phyloP scores from a whole-genome alignment of 2,797 vertebrate genomes.

The Labeo calbasu region DNA sequence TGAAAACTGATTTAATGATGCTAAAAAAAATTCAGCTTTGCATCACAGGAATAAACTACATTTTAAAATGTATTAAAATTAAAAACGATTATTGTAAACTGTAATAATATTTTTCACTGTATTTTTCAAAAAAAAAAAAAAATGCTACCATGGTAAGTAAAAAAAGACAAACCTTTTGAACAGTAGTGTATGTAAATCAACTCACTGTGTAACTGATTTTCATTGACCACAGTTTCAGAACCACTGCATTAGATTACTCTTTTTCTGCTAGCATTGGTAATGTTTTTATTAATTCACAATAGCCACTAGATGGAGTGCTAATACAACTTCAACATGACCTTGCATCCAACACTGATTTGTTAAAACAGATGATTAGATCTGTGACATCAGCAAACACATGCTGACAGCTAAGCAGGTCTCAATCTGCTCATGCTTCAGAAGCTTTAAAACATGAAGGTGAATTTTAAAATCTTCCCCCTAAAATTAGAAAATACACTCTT shows the following conservation, averaged over 20 bases:
- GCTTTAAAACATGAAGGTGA: not conserved
- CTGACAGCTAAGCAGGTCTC: slow-evolving; percentile 2
- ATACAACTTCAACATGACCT: not conserved
- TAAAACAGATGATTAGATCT: not conserved
- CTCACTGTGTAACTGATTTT: not conserved
- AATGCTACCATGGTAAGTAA: no score
- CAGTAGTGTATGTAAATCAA: not conserved
- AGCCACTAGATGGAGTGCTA: slow-evolving; percentile 51
- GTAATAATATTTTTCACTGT: not conserved
- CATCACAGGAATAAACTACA: no score
- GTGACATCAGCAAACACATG: slow-evolving; percentile 18
- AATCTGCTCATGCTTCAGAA: not conserved
- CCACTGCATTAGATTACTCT: not conserved
- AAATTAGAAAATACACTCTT: not conserved
- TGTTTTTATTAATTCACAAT: not conserved
- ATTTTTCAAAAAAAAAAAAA: no score
- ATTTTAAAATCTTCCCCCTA: not conserved
- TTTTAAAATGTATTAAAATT: not conserved
- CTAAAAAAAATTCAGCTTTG: not conserved
- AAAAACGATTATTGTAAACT: not conserved
- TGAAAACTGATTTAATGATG: not conserved
- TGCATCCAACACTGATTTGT: not conserved
- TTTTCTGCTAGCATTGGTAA: not conserved
- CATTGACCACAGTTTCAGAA: not conserved
- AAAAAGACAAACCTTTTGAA: no score